phyloP scores from a whole-genome alignment of 2,888 invertebrate species.

The Xanthorhoe spadicearia region DNA sequence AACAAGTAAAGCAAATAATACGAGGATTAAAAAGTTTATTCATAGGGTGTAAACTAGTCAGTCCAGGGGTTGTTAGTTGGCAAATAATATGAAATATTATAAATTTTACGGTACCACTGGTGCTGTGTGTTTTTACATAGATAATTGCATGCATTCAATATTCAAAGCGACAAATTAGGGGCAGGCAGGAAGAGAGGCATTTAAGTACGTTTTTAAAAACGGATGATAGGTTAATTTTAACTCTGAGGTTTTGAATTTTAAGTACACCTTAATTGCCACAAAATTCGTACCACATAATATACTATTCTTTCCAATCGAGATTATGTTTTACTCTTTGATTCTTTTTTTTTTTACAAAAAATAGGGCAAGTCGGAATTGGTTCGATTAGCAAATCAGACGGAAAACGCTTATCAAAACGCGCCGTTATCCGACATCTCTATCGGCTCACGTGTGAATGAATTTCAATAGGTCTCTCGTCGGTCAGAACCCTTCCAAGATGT shows the following conservation, averaged over 20 bases:
- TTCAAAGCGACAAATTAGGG: not conserved
- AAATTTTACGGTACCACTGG: slow-evolving; percentile 70
- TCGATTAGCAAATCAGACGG: slow-evolving; percentile 43
- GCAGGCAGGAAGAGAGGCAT: not conserved
- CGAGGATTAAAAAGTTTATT: slow-evolving; percentile 57
- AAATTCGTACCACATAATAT: too few species aligned
- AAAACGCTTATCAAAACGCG: slow-evolving; percentile 43
- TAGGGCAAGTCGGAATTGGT: slow-evolving; percentile 24
- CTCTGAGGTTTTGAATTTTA: not conserved
- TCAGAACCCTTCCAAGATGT: slow-evolving; percentile 68
- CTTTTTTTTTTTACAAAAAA: slow-evolving; percentile 13
- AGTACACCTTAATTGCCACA: too few species aligned
- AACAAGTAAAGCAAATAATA: slow-evolving; percentile 45
- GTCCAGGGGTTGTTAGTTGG: slow-evolving; percentile 59
- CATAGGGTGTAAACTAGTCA: slow-evolving; percentile 60
- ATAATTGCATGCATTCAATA: slow-evolving; percentile 25
- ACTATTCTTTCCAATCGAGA: too few species aligned
- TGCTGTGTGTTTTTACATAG: slow-evolving; percentile 29
- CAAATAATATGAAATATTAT: slow-evolving; percentile 77
- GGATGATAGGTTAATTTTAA: not conserved
- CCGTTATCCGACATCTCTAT: slow-evolving; percentile 52
- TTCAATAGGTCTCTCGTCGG: slow-evolving; percentile 66
- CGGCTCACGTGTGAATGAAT: slow-evolving; percentile 71
- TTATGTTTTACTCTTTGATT: not conserved
- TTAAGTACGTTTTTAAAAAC: not conserved